phyloP scores from a whole-genome alignment of 2,797 vertebrate species.

The Micropoecilia bifurca region DNA sequence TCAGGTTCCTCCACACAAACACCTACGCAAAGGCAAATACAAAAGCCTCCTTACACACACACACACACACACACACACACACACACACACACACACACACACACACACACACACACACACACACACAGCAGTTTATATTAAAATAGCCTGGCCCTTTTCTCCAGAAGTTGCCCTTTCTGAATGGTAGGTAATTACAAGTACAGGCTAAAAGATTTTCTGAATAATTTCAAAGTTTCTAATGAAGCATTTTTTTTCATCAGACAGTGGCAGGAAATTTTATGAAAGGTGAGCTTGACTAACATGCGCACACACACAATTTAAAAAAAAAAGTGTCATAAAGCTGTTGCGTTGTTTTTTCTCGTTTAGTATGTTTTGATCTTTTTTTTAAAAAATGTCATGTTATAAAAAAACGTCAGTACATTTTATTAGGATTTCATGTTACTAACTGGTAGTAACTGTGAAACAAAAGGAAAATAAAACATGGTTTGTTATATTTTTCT shows the following conservation, averaged over 20 bases:
- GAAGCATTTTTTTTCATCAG: conserved; percentile 42
- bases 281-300: conserved; percentile 25
- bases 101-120: conserved; percentile 59
- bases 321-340: background rate
- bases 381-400: background rate
- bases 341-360: background rate
- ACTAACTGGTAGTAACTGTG: background rate
- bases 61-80: conserved; percentile 43
- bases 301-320: background rate
- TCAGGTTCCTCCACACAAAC: conserved; percentile 42
- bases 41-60: conserved; percentile 57
- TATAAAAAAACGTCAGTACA: background rate
- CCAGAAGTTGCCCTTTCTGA: conserved; percentile 40
- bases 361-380: background rate
- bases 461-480: background rate
- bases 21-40: conserved; percentile 56
- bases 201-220: conserved; percentile 41
- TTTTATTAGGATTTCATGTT: background rate
- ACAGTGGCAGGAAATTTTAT: conserved; percentile 37
- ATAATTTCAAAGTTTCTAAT: conserved; percentile 57
- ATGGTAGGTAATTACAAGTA: conserved; percentile 43
- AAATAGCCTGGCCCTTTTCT: conserved; percentile 49
- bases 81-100: conserved; percentile 49
- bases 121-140: conserved; percentile 62
- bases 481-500: background rate